phyloP scores from a whole-genome alignment of 2,797 vertebrate genomes.

The Sparus aurata region DNA sequence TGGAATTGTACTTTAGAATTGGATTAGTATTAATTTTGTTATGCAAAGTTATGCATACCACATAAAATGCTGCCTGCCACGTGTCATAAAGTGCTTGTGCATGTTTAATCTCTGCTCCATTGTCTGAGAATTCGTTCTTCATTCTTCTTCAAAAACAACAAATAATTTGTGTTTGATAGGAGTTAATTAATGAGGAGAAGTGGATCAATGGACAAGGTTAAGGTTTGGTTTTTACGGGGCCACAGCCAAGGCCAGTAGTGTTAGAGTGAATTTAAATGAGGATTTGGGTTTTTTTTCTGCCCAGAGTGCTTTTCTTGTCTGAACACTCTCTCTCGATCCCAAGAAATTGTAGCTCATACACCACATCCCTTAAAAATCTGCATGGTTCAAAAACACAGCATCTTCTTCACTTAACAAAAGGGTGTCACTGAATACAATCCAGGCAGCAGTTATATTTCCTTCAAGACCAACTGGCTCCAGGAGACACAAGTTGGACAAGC shows the following conservation, averaged over 20 bases:
- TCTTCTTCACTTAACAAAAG: neutral
- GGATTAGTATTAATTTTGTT: neutral
- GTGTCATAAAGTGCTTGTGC: neutral
- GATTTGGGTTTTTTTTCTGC: neutral
- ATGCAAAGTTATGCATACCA: neutral
- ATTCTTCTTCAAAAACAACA: neutral
- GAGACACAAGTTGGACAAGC: neutral
- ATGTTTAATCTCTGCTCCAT: neutral
- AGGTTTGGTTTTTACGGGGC: neutral
- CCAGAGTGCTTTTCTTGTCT: neutral
- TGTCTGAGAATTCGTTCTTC: neutral
- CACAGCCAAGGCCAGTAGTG: neutral
- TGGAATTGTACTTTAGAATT: neutral
- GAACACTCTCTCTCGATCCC: neutral
- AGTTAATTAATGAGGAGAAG: neutral
- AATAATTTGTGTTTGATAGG: neutral
- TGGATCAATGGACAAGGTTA: neutral
- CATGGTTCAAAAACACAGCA: neutral
- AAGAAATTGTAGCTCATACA: neutral
- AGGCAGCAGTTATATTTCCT: neutral
- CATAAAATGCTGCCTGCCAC: neutral
- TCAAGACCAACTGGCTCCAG: too few species aligned
- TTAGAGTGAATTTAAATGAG: constrained; percentile 1
- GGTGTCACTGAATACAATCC: neutral
- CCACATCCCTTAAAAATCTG: neutral